Percentiles rank a stretch among this genome's conserved stretches.
phyloP scores from a whole-genome alignment of 2,888 invertebrate species.

The Chaitophorus viminalis region DNA sequence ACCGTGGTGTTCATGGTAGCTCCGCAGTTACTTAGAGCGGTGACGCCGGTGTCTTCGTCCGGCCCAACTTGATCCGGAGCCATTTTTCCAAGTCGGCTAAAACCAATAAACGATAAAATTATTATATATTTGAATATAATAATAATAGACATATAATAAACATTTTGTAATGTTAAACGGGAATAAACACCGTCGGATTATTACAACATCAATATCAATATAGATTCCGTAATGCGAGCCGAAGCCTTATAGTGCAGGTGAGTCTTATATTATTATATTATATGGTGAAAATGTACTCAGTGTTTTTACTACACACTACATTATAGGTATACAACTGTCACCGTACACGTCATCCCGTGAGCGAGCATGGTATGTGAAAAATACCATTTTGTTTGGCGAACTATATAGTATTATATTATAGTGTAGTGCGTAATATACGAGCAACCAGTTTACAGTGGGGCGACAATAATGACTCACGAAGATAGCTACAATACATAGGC shows the following conservation, averaged over 20 bases:
- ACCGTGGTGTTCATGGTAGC: conserved; percentile 40
- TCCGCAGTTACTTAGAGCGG: conserved; percentile 50
- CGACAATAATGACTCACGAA: conserved; percentile 43
- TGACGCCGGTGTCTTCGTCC: conserved; percentile 54
- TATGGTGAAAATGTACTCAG: neutral
- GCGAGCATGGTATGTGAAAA: neutral
- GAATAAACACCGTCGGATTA: neutral
- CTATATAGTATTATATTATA: neutral
- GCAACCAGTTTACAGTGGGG: conserved; percentile 39
- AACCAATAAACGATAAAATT: conserved; percentile 26
- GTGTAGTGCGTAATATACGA: neutral
- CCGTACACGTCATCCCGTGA: neutral
- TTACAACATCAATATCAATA: conserved; percentile 18
- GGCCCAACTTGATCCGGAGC: conserved; percentile 58
- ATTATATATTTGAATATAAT: neutral
- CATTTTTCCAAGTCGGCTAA: conserved; percentile 56
- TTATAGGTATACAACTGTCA: neutral
- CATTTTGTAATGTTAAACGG: neutral
- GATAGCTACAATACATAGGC: neutral
- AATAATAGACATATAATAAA: neutral
- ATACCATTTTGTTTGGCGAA: neutral
- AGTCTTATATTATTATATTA: neutral
- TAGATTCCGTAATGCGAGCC: neutral
- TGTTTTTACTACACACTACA: neutral
- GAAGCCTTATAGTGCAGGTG: conserved; percentile 5